phyloP scores from a whole-genome alignment of 2,113 vertebrate species.

The Hystrix brachyura region DNA sequence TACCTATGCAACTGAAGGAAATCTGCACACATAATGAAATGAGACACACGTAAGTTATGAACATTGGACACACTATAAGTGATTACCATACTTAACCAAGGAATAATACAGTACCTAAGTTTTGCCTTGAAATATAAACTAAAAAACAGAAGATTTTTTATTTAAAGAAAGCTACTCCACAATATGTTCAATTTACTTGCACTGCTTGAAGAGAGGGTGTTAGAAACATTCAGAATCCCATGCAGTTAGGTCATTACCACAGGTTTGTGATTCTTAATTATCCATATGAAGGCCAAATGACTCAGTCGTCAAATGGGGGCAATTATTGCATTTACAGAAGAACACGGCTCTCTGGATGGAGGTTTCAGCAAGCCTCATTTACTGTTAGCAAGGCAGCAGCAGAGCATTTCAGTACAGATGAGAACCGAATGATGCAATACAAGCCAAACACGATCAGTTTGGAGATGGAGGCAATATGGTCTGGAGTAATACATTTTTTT shows the following conservation, averaged over 20 bases:
- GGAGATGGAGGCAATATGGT: slow-evolving; percentile 38
- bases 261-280: slow-evolving; percentile 77
- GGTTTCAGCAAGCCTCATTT: slow-evolving; percentile 73
- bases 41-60: not conserved
- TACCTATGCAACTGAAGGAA: not conserved
- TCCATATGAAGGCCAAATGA: slow-evolving; percentile 74
- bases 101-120: not conserved
- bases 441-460: slow-evolving; percentile 32
- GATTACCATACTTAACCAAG: not conserved
- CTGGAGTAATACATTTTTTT: not conserved
- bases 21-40: not conserved
- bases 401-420: slow-evolving; percentile 40
- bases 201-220: not conserved
- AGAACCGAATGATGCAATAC: slow-evolving; percentile 22
- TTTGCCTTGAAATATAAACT: not conserved
- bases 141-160: not conserved
- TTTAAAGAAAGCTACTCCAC: slow-evolving; percentile 15
- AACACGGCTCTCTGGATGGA: slow-evolving; percentile 62
- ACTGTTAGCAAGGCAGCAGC: slow-evolving; percentile 54
- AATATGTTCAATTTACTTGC: slow-evolving; percentile 34
- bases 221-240: slow-evolving; percentile 68
- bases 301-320: slow-evolving; percentile 68
- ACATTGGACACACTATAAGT: not conserved
- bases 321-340: slow-evolving; percentile 66
- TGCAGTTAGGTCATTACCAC: slow-evolving; percentile 61